phyloP scores from a whole-genome alignment of 2,797 vertebrate genomes.

The Rachycentron canadum region DNA sequence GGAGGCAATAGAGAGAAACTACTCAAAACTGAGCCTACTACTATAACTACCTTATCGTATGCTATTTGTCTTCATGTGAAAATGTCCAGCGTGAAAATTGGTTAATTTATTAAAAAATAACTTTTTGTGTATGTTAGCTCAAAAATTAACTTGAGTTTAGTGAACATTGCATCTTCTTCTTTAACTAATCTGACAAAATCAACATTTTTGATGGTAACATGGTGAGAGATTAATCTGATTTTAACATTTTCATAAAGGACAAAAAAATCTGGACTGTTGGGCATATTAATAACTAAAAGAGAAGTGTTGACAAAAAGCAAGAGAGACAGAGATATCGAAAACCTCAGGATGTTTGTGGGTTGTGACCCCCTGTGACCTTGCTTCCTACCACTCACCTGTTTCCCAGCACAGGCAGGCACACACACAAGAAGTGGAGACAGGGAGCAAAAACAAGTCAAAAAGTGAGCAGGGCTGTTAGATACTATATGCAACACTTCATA shows the following conservation, averaged over 20 bases:
- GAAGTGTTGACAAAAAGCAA: not conserved
- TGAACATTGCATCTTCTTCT: not conserved
- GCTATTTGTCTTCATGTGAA: conserved; percentile 3
- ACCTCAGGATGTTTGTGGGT: not conserved
- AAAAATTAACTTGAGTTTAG: not conserved
- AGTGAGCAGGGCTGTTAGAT: conserved; percentile 29
- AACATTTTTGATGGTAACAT: not conserved
- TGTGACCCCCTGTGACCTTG: not conserved
- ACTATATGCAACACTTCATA: conserved; percentile 63
- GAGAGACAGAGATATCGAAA: not conserved
- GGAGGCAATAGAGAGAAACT: not conserved
- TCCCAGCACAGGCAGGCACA: too few species aligned
- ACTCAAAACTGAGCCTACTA: not conserved
- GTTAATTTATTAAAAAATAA: conserved; percentile 8
- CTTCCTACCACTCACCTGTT: too few species aligned
- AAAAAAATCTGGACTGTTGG: not conserved
- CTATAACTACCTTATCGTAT: not conserved
- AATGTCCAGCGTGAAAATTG: not conserved
- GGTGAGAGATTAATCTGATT: not conserved
- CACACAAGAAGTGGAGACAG: not conserved
- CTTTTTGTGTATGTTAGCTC: not conserved
- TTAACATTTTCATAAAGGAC: not conserved
- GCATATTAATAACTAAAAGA: not conserved
- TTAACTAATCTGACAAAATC: not conserved
- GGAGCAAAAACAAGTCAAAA: conserved; percentile 11